These are phyloP conservation scores for Cervus canadensis DNA, from an alignment of 2,113 vertebrate genomes.

Conservation along the genomic window DNA sequence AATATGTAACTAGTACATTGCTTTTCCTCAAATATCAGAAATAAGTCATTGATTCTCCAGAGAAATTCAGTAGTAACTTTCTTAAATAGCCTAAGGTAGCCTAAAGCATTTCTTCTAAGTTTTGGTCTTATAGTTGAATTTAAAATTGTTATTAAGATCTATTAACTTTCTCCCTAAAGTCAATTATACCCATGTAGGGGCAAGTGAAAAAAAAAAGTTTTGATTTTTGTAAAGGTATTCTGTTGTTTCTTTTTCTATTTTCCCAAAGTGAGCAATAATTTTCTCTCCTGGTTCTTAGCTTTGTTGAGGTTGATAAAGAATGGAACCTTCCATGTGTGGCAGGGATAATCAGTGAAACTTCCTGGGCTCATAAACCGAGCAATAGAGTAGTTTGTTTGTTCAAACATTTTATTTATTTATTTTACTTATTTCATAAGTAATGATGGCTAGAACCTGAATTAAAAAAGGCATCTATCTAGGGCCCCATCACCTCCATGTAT, in stretches of 20 bases:
- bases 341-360: not conserved
- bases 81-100: not conserved
- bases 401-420: not conserved
- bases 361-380: not conserved
- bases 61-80: not conserved
- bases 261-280: not conserved
- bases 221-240: not conserved
- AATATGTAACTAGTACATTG: not conserved
- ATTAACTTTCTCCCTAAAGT: not conserved
- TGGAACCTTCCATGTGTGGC: not conserved
- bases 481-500: not conserved
- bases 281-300: not conserved
- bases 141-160: not conserved
- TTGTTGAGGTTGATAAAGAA: not conserved
- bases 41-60: not conserved
- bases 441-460: not conserved
- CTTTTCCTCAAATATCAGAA: not conserved
- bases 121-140: not conserved
- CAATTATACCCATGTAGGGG: not conserved
- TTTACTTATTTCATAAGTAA: not conserved
- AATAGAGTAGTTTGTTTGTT: not conserved
- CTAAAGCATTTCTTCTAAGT: not conserved
- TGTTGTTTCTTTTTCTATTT: not conserved
- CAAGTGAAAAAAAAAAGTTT: not conserved
- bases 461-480: not conserved